These are phyloP conservation scores for Glareola pratincola DNA, from an alignment of 2,113 vertebrate genomes.

Conservation along the genomic window DNA sequence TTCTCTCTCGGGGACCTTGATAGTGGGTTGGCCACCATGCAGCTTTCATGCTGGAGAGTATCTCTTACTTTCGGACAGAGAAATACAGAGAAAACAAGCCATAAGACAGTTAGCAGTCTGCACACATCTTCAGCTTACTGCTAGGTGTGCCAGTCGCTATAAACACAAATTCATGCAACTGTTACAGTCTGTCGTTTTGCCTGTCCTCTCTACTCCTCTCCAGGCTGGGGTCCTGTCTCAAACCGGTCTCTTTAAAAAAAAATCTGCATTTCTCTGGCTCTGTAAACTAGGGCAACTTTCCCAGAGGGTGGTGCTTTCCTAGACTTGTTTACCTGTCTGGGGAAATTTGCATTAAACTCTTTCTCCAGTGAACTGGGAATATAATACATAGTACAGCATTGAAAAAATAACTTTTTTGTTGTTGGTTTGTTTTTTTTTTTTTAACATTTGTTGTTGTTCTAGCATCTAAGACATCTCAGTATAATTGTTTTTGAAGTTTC, in stretches of 20 bases:
- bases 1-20: background rate
- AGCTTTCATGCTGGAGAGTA: background rate
- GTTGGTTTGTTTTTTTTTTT: too few species aligned
- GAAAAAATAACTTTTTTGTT: background rate
- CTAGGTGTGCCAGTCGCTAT: background rate
- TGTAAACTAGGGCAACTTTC: background rate
- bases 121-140: background rate
- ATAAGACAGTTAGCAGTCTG: background rate
- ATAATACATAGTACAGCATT: background rate
- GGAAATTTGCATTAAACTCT: conserved; percentile 41
- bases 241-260: background rate
- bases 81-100: background rate
- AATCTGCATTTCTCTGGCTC: background rate
- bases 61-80: background rate
- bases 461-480: background rate
- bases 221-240: background rate
- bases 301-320: conserved; percentile 40
- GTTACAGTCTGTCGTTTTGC: background rate
- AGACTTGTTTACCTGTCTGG: conserved; percentile 46
- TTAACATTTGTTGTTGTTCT: background rate
- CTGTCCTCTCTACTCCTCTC: background rate
- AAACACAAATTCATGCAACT: background rate
- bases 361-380: background rate
- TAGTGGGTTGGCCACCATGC: background rate
- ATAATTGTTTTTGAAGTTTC: background rate